Percentiles rank a stretch among this genome's conserved stretches.
These are phyloP conservation scores for Chaetorhynchus papuensis DNA, from an alignment of 2,113 vertebrate genomes.

Conservation along the genomic window DNA sequence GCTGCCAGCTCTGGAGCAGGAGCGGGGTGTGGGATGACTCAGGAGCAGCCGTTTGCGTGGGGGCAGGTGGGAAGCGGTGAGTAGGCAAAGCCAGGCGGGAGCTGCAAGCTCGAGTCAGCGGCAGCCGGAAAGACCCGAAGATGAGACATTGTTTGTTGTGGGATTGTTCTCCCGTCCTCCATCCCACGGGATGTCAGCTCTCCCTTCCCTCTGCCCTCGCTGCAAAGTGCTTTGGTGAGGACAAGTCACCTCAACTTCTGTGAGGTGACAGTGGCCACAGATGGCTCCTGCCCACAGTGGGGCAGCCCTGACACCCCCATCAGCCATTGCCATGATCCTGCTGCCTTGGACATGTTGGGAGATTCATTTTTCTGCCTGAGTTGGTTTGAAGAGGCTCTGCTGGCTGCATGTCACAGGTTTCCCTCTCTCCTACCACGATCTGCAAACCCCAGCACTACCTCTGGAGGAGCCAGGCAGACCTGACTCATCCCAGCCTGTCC, in stretches of 20 bases:
- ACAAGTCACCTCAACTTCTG: rapidly evolving
- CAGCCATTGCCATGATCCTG: rapidly evolving
- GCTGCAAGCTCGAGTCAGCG: neutral
- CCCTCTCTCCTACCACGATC: neutral
- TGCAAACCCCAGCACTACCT: rapidly evolving
- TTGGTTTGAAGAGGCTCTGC: neutral
- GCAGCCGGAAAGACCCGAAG: neutral
- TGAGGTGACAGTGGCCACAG: neutral
- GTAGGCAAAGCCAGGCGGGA: conserved; percentile 8
- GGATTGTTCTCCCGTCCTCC: neutral
- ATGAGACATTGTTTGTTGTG: conserved; percentile 2
- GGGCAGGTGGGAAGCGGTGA: conserved; percentile 7
- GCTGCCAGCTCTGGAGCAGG: neutral
- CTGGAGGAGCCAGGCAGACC: neutral
- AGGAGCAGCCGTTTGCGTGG: neutral
- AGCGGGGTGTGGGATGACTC: conserved; percentile 22
- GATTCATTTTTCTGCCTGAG: neutral
- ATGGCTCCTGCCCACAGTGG: rapidly evolving
- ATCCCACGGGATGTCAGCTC: neutral
- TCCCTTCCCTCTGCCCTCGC: neutral
- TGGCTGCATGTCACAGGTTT: neutral
- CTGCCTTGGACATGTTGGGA: rapidly evolving
- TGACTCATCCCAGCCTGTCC: neutral
- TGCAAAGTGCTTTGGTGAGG: neutral
- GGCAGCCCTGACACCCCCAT: rapidly evolving